Base-by-base conservation (phyloP, 2,797 vertebrate species). In the Echiichthys vipera region DNA sequence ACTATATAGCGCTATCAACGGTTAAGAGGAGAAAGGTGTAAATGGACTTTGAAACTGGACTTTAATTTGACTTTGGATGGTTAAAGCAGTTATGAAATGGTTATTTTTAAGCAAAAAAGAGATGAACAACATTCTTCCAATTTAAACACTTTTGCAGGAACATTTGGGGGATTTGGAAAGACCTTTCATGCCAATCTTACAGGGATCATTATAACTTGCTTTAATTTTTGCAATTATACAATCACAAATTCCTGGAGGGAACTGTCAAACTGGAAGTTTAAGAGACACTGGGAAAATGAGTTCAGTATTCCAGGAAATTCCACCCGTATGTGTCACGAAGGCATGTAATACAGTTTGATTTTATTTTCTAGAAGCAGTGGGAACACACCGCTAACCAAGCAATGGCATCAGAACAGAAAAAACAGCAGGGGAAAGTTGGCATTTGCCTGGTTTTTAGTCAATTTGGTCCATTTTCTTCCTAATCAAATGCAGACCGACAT, bases 401-500 rank as follows among this genome's bases (percentile, higher is more conserved):
- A 0, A 71, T 64, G 77, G 79, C 71, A 85, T 24, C 53, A 53
- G 47, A 74, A 77, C 30, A 64, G 54, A 86, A 74, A 68, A 34
- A 34, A 2, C 57, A 75, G 64, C 36, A 11, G 40, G 20, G 68
- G 46, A 62, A 72, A 74, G 63, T 77, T 74, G 74, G 74, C 63
- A 22, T 67, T 58, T 40, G n/a, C 15, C 30, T 5, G 32, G 2
- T 51, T 80, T 79, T 73, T 15, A 66, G 25, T 61, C 29, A 58
- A 29, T 36, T 49, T 34, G 3, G 56, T 51, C 62, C 17, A 74
- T 77, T 81, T 86, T 81, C 37, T 12, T 63, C 24, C 6, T 69
- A 78, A 85, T 85, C 36, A 75, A 77, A 75, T 18, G 24, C 84
- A 88, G 72, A 45, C 70, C 0, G 7, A 66, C 68, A 81, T 29